Conservation (phyloP, 2,113 vertebrate genomes). For the Scatophagus argus region DNA sequence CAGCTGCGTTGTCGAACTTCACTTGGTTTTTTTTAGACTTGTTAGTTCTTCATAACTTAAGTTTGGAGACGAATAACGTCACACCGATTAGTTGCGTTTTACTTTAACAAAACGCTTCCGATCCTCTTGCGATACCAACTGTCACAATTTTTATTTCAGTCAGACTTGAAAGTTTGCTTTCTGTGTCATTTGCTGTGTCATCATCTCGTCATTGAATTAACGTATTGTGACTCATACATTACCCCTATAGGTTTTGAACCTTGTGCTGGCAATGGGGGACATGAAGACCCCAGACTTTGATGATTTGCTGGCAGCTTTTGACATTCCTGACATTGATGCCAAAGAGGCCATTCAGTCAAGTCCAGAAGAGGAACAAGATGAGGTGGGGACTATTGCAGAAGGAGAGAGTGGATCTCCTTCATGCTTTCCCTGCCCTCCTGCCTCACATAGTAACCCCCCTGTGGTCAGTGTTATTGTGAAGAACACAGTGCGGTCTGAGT, state of each 20-base stretch:
- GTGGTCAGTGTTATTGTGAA: conserved; percentile 97
- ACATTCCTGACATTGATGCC: conserved; percentile 97
- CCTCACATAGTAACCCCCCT: conserved; percentile 81
- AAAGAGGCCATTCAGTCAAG: conserved; percentile 94
- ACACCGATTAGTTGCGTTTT: background rate
- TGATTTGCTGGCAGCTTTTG: conserved; percentile 96
- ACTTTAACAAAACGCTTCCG: background rate
- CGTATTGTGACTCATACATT: background rate
- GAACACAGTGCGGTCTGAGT: conserved; percentile 90
- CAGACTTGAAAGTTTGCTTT: background rate
- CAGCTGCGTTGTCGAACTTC: background rate
- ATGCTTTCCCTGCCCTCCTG: conserved; percentile 67
- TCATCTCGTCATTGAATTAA: background rate
- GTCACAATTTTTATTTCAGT: background rate
- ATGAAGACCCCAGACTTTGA: conserved; percentile 99
- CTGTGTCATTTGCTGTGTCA: background rate
- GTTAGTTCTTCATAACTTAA: background rate
- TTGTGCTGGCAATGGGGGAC: conserved; percentile 90
- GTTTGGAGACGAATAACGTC: background rate
- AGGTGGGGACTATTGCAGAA: conserved; percentile 68
- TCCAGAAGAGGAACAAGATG: conserved; percentile 83
- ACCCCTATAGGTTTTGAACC: conserved; percentile 68
- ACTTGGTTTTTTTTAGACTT: background rate
- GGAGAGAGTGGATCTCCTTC: conserved; percentile 70
- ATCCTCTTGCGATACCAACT: background rate